These are phyloP conservation scores for Sinohyriopsis cumingii DNA, from an alignment of 2,888 invertebrate species.

Conservation along the genomic window DNA sequence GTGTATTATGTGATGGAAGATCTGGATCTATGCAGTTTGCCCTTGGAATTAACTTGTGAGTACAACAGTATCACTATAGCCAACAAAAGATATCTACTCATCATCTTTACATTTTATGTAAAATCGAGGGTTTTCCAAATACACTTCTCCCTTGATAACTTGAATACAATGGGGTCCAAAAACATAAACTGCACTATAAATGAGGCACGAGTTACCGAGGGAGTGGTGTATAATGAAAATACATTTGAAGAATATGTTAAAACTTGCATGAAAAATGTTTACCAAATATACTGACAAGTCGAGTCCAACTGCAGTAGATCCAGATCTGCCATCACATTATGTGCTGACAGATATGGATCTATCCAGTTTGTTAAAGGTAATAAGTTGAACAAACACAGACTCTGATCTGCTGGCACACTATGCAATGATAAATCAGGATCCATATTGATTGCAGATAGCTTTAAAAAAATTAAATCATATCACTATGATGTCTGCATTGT, in stretches of 20 bases:
- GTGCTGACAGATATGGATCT: neutral
- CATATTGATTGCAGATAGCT: no score
- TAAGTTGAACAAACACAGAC: no score
- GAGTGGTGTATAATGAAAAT: neutral
- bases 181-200: no score
- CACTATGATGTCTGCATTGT: no score
- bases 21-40: no score
- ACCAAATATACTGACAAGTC: neutral
- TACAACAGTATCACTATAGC: neutral
- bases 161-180: no score
- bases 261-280: neutral
- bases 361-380: neutral
- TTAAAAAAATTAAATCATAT: no score
- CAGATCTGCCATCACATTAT: neutral
- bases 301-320: neutral
- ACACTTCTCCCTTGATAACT: neutral
- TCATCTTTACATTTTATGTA: neutral
- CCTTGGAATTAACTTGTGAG: no score
- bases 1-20: no score
- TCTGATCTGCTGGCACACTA: no score
- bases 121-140: neutral
- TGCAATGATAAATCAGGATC: no score
- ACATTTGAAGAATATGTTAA: neutral
- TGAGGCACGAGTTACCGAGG: no score
- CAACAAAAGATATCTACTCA: neutral